phyloP scores from a whole-genome alignment of 2,797 vertebrate species.

The Hemibagrus guttatus region DNA sequence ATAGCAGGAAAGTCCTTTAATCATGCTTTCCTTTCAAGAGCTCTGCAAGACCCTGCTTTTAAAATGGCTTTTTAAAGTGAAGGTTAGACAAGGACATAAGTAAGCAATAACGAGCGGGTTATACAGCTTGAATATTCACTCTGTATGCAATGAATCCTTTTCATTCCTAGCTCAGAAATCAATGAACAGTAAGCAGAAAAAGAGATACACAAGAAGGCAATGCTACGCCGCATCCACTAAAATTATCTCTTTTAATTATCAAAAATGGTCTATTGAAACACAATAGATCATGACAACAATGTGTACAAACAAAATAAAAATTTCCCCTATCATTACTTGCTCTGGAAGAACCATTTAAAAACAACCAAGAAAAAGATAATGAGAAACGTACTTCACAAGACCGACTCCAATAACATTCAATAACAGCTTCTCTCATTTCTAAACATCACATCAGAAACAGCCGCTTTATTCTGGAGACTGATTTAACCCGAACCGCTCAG shows the following conservation, averaged over 20 bases:
- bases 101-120: neutral
- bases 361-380: conserved; percentile 67
- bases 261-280: conserved; percentile 83
- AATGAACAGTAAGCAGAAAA: neutral
- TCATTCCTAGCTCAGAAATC: neutral
- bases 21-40: neutral
- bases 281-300: conserved; percentile 83
- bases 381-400: conserved; percentile 78
- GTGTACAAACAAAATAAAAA: conserved; percentile 83
- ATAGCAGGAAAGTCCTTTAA: neutral
- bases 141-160: neutral
- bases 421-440: conserved; percentile 66
- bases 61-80: neutral
- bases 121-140: neutral
- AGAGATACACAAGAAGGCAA: neutral
- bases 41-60: neutral
- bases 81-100: neutral
- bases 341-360: conserved; percentile 76
- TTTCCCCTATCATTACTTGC: conserved; percentile 70
- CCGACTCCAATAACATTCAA: conserved; percentile 76
- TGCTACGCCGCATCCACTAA: conserved; percentile 35
- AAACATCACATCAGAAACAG: conserved; percentile 75
- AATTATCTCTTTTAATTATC: conserved; percentile 82
- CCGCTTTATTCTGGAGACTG: conserved; percentile 63
- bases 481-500: conserved; percentile 64